Base-by-base conservation (phyloP, 2,888 invertebrate genomes). In the Cordilura impudica region DNA sequence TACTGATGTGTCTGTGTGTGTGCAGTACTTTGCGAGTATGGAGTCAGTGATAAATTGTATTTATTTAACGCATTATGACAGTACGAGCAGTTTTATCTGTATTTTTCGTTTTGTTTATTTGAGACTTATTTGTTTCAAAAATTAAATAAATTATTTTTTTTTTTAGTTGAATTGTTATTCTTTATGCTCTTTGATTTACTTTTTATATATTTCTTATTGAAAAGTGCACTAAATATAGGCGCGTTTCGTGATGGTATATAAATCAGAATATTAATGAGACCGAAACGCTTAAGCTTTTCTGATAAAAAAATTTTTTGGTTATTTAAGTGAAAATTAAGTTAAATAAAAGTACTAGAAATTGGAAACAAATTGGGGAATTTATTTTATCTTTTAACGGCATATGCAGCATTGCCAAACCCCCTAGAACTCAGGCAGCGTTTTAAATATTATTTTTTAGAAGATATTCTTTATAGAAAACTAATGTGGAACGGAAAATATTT, bases 41-140 rank as follows among this genome's bases (percentile, higher is more conserved):
- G 43, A 65, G 49, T 58, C 63, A 58, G 29, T 76, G 70, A 65
- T 76, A 76, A 70, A 76, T 76, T 63, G 70, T 65, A 65, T 76
- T 70, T 76, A 43, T 76, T 76, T 60, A 70, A 65, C 58, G 70
- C 65, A 70, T 70, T 76, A 76, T 76, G 70, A 51, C 76, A 70
- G 45, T 19, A 26, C 69, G 54, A 63, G 31, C 16, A 19, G 6
- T 16, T 49, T 29, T 31, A 69, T 10, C 23, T 60, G 29, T 61
- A 51, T 61, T 49, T n/a, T 65, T 49, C 56, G 5, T 45, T 16
- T 63, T 54, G 72, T 72, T 65, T 72, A 72, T 49, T 63, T 35
- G 35, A 54, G 56, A 35, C 35, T 72, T 63, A 63, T 63, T 63
- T 63, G 21, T 63, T 54, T 39, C 16, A 54, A 18, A 54, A 63